phyloP scores from a whole-genome alignment of 2,888 invertebrate species.

The Spodoptera picta region DNA sequence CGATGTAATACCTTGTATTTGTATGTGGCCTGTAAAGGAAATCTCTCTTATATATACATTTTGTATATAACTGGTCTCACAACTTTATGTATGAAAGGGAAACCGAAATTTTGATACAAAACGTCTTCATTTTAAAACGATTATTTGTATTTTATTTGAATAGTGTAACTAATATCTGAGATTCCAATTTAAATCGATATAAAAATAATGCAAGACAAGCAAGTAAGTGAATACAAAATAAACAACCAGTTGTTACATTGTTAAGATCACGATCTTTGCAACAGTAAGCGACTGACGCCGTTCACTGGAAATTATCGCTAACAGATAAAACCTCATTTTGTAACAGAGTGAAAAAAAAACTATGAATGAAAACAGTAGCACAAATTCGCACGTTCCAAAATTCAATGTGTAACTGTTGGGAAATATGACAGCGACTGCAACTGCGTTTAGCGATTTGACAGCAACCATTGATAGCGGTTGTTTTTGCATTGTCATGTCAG shows the following conservation, averaged over 20 bases:
- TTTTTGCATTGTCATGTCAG: conserved; percentile 26
- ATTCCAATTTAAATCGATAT: too few relatives aligned
- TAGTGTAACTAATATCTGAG: too few relatives aligned
- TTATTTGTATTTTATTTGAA: too few relatives aligned
- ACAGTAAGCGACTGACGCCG: conserved; percentile 31
- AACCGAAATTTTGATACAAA: too few relatives aligned
- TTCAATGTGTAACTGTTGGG: conserved; percentile 49
- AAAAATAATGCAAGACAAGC: too few relatives aligned
- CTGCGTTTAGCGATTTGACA: conserved; percentile 24
- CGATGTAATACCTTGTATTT: neutral
- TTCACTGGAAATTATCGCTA: conserved; percentile 38
- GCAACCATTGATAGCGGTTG: conserved; percentile 28
- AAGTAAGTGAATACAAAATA: conserved; percentile 7
- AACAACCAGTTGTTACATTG: conserved; percentile 33
- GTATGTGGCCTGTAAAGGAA: neutral
- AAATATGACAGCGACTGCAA: conserved; percentile 41
- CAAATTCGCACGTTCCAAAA: conserved; percentile 56
- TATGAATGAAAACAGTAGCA: conserved; percentile 49
- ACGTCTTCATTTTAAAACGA: too few relatives aligned
- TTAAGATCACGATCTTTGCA: conserved; percentile 41
- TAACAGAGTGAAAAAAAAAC: conserved; percentile 47
- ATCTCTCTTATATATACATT: neutral
- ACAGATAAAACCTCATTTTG: conserved; percentile 49
- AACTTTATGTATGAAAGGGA: too few relatives aligned
- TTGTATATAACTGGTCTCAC: neutral